These are phyloP conservation scores for Elysia crispata DNA, from an alignment of 2,888 invertebrate species.

Conservation along the genomic window DNA sequence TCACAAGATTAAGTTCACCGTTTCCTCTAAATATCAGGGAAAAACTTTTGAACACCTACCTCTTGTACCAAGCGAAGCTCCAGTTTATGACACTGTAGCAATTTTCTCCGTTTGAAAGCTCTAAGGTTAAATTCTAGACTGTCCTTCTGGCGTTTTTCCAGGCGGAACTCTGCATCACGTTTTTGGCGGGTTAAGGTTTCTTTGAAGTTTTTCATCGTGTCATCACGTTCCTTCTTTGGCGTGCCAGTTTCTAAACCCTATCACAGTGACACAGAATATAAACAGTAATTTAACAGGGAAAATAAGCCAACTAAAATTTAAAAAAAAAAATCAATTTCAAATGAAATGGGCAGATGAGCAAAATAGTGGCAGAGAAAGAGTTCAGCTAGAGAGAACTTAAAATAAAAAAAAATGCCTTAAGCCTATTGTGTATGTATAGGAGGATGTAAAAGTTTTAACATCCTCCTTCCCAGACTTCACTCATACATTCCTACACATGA, in stretches of 20 bases:
- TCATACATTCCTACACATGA: too few species aligned
- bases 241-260: conserved; percentile 69
- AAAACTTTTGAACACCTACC: conserved; percentile 79
- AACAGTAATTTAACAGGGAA: not conserved
- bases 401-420: too few species aligned
- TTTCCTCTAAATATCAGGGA: too few species aligned
- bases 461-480: too few species aligned
- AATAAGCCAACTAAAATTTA: not conserved
- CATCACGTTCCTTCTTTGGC: conserved; percentile 73
- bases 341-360: not conserved
- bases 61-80: conserved; percentile 94
- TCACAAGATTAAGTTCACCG: too few species aligned
- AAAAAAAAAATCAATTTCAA: not conserved
- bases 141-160: conserved; percentile 92
- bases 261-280: conserved; percentile 37
- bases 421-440: too few species aligned
- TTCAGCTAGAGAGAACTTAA: too few species aligned
- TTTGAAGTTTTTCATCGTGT: conserved; percentile 81
- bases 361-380: too few species aligned
- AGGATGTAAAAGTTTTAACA: too few species aligned
- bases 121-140: conserved; percentile 94
- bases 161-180: conserved; percentile 90
- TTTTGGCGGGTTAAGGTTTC: conserved; percentile 94
- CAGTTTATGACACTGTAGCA: conserved; percentile 90
- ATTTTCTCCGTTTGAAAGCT: conserved; percentile 92